Conservation (phyloP, 2,888 invertebrate species). For the Dasysyrphus tricinctus region DNA sequence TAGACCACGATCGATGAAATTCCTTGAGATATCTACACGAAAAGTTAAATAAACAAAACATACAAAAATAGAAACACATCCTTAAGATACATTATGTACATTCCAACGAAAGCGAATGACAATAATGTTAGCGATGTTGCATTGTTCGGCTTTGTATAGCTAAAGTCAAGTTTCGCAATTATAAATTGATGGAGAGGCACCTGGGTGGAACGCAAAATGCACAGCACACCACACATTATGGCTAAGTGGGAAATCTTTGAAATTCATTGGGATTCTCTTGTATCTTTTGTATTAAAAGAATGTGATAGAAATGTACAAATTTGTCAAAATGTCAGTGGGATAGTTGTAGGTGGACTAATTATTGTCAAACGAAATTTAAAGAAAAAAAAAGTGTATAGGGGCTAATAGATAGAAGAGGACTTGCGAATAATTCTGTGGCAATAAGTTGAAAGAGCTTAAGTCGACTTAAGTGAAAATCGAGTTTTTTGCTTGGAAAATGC, state of each 20-base stretch:
- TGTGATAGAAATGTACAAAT: constrained; percentile 53
- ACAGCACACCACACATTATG: constrained; percentile 3
- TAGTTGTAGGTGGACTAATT: constrained; percentile 38
- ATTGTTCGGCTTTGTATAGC: constrained; percentile 5
- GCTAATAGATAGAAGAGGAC: too few relatives aligned
- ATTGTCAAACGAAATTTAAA: constrained; percentile 23
- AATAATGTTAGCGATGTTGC: background rate
- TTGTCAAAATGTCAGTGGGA: constrained; percentile 49
- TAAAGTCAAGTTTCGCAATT: constrained; percentile 34
- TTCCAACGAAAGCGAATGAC: constrained; percentile 54
- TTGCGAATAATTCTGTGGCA: too few relatives aligned
- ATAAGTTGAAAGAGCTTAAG: too few relatives aligned
- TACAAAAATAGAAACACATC: constrained; percentile 44
- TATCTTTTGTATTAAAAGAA: constrained; percentile 49
- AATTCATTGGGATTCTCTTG: constrained; percentile 32
- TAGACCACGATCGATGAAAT: constrained; percentile 52
- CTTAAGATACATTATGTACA: constrained; percentile 53
- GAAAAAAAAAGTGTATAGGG: too few relatives aligned
- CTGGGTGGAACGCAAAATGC: constrained; percentile 42
- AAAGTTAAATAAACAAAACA: constrained; percentile 13
- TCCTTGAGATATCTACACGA: constrained; percentile 42
- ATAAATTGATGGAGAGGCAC: background rate
- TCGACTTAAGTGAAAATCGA: too few relatives aligned
- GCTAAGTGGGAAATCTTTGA: constrained; percentile 43
- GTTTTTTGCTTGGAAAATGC: too few relatives aligned